Evolutionary conservation across 1,140 invertebrate species (phyloP).

Genomic region (Lepeophtheirus salmonis): DNA sequence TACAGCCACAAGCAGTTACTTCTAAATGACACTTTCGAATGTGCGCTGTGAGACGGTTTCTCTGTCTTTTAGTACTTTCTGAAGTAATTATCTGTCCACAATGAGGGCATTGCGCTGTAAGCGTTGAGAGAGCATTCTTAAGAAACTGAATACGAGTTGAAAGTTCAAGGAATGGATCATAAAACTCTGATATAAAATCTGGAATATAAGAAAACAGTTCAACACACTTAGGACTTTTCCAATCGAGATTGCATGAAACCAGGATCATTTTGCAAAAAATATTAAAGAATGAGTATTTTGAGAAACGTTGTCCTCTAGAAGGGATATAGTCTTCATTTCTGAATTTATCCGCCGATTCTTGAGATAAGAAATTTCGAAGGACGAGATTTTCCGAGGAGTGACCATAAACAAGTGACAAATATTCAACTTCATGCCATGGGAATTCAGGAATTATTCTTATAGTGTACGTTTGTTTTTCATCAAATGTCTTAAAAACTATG

Average conservation of each 20-base stretch:
- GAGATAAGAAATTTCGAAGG: not conserved
- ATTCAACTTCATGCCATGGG: not conserved
- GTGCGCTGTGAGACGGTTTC: not conserved
- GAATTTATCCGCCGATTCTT: not conserved
- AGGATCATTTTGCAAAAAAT: not conserved
- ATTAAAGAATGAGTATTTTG: not conserved
- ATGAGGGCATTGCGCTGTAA: not conserved
- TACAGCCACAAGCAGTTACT: not conserved
- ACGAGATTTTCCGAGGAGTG: not conserved
- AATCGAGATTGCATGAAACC: not conserved
- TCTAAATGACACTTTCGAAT: not conserved
- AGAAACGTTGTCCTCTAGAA: not conserved
- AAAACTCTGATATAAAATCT: not conserved
- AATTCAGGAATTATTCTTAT: not conserved
- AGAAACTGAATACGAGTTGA: not conserved
- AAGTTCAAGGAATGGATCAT: not conserved
- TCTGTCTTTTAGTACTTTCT: not conserved
- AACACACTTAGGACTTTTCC: not conserved
- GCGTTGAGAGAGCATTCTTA: not conserved
- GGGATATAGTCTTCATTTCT: not conserved
- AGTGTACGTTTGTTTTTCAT: not conserved
- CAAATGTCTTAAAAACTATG: not conserved
- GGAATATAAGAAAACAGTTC: not conserved
- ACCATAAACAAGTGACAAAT: not conserved
- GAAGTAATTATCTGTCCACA: not conserved